A percentile compares a stretch with the other conserved stretches of the same genome.
phyloP scores from a whole-genome alignment of 2,888 invertebrate genomes.

The Mythimna loreyi region DNA sequence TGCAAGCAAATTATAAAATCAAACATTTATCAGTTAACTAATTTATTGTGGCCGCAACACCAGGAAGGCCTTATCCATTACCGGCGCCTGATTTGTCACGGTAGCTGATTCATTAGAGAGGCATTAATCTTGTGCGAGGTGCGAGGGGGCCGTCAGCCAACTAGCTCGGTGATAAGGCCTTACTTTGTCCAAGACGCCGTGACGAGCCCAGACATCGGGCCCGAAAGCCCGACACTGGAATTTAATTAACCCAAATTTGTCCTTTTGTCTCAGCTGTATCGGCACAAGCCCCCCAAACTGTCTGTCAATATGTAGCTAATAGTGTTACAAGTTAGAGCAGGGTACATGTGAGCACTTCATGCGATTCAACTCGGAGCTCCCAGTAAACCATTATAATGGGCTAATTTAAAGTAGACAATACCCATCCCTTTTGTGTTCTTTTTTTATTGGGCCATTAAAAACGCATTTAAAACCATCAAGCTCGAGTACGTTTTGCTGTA shows the following conservation, averaged over 20 bases:
- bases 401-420: constrained; percentile 41
- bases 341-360: constrained; percentile 20
- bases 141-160: constrained; percentile 71
- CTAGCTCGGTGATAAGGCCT: constrained; percentile 83
- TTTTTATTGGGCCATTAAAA: constrained; percentile 52
- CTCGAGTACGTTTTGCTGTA: constrained; percentile 30
- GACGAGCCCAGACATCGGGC: constrained; percentile 79
- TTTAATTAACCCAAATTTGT: constrained; percentile 87
- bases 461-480: constrained; percentile 44
- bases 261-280: constrained; percentile 79
- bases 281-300: constrained; percentile 69
- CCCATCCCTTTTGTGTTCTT: constrained; percentile 22
- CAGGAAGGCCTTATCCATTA: constrained; percentile 85
- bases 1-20: constrained; percentile 64
- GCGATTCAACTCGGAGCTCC: constrained; percentile 13
- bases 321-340: constrained; percentile 58
- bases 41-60: constrained; percentile 82
- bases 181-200: constrained; percentile 84
- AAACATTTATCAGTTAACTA: constrained; percentile 76
- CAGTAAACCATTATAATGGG: constrained; percentile 27
- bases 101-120: constrained; percentile 87
- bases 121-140: constrained; percentile 83
- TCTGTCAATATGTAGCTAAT: constrained; percentile 76
- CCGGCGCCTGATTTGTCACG: constrained; percentile 86
- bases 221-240: constrained; percentile 83